Conservation (phyloP, 2,113 vertebrate species). For the Eonycteris spelaea region DNA sequence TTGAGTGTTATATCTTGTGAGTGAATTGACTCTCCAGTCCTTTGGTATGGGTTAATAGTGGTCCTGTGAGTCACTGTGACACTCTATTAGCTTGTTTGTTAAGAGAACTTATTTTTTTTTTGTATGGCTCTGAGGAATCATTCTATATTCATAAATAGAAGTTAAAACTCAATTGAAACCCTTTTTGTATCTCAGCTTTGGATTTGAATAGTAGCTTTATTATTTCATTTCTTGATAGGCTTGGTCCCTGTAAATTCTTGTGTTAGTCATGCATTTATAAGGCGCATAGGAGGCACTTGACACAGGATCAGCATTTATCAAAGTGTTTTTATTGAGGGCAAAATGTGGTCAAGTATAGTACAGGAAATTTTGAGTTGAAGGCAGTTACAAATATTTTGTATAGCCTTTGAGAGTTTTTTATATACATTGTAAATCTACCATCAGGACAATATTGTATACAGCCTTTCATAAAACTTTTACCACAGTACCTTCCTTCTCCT, state of each 20-base stretch:
- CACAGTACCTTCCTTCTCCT: neutral
- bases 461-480: conserved; percentile 16
- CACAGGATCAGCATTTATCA: neutral
- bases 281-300: neutral
- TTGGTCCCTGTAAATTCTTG: neutral
- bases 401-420: neutral
- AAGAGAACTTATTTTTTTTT: neutral
- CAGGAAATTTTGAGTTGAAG: neutral
- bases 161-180: neutral
- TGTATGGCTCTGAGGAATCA: neutral
- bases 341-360: neutral
- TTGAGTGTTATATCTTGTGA: neutral
- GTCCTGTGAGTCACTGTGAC: neutral
- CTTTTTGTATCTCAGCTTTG: conserved; percentile 3
- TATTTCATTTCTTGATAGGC: neutral
- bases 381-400: neutral
- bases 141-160: neutral
- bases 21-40: neutral
- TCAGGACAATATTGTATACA: neutral
- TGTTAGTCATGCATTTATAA: neutral
- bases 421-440: neutral
- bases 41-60: neutral
- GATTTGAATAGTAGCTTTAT: neutral
- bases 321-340: neutral
- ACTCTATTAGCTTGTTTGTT: neutral